These are phyloP conservation scores for Paratrypauchen microcephalus DNA, from an alignment of 2,797 vertebrate genomes.

Conservation along the genomic window DNA sequence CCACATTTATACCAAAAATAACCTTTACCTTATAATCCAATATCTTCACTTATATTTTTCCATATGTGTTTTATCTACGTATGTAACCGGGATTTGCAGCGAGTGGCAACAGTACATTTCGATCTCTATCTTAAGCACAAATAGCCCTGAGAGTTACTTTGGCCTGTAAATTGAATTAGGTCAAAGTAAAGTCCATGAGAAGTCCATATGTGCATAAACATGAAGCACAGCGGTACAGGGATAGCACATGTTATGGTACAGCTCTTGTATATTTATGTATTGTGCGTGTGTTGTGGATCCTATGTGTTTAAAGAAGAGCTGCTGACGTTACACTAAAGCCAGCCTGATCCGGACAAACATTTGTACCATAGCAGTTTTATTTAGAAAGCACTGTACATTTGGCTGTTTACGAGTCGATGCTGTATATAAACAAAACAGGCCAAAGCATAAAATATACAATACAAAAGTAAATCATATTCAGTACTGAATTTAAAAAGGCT, in stretches of 20 bases:
- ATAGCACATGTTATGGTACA: not conserved
- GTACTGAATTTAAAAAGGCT: too few relatives aligned
- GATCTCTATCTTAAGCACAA: not conserved
- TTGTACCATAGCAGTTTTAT: not conserved
- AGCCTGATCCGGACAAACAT: conserved; percentile 49
- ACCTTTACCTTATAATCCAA: not conserved
- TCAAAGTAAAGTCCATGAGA: not conserved
- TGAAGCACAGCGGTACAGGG: not conserved
- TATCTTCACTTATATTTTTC: not conserved
- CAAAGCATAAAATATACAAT: not conserved
- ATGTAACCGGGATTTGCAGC: not conserved
- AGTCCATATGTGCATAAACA: not conserved
- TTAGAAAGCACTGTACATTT: not conserved
- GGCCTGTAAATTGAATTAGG: not conserved
- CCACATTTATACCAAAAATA: not conserved
- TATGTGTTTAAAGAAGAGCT: conserved; percentile 12
- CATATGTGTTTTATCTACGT: too few relatives aligned
- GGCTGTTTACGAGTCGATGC: not conserved
- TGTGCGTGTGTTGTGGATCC: conserved; percentile 21
- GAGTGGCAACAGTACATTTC: not conserved
- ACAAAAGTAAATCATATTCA: not conserved
- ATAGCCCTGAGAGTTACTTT: conserved; percentile 1
- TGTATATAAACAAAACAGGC: not conserved
- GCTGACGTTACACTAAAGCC: conserved; percentile 48
- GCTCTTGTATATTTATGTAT: conserved; percentile 4